Evolutionary conservation across 2,888 invertebrate genomes (phyloP), one percentile per base, ranked within the genome.

Genomic region (Cacoxenus indagator): DNA sequence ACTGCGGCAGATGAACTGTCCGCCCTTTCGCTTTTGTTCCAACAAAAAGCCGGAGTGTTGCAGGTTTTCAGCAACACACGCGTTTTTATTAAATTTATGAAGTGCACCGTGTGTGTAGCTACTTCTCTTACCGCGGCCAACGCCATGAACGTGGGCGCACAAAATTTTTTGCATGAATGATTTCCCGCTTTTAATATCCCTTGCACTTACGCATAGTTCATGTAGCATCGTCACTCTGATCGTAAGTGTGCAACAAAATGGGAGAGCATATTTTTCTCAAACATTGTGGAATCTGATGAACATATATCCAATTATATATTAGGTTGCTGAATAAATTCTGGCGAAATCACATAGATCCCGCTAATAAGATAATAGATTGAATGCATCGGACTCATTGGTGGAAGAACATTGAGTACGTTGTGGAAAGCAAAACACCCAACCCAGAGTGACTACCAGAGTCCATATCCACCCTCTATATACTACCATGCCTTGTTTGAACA

Each of bases 71-170:
- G 48, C 61, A 65, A 31, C 57, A 66, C 27, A 69, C 43, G 69
- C 66, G 66, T 37, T 65, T 67, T 70, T 72, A 75, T 72, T 75
- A 66, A 75, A 74, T 73, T 74, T 64, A 67, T 65, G 22, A 65
- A 65, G 59, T 51, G 69, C 54, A 6, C 51, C 17, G 51, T 19
- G n/a, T 22, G 51, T 55, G n/a, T 31, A 62, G 31, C 64, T 19
- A 22, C 54, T 45, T 17, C 11, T n/a, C 54, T 29, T 45, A 62
- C 45, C 14, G 31, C 43, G 6, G n/a, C 51, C 19, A 51, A 6
- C 11, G 55, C 27, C 48, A 4, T n/a, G 37, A 27, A 29, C 19
- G 67, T 55, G 45, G 27, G 55, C 26, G 27, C 22, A 29, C 26
- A 43, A 43, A 24, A 62, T 62, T 62, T 62, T 62, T 62, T 45